phyloP scores from a whole-genome alignment of 2,113 vertebrate species.

The Oxygymnocypris stewartii region DNA sequence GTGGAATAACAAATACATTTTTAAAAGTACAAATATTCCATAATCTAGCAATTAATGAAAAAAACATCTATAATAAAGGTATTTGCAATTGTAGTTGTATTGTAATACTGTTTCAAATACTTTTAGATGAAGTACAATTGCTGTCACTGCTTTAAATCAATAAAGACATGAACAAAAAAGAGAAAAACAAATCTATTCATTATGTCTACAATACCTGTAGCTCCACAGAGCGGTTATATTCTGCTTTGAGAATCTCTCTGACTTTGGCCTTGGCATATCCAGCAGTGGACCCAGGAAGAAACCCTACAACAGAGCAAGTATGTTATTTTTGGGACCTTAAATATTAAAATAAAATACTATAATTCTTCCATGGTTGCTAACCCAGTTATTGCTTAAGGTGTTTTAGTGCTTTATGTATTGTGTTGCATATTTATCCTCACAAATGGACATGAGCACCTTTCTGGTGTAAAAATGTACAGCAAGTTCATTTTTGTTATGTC shows the following conservation, averaged over 20 bases:
- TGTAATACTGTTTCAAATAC: too few relatives aligned
- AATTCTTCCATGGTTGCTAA: not conserved
- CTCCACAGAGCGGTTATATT: slow-evolving; percentile 87
- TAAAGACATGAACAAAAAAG: not conserved
- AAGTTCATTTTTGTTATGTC: slow-evolving; percentile 43
- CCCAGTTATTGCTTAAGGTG: not conserved
- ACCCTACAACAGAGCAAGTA: slow-evolving; percentile 71
- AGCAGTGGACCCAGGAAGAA: slow-evolving; percentile 79
- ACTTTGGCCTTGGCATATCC: slow-evolving; percentile 86
- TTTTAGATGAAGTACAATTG: too few relatives aligned
- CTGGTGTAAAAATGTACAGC: not conserved
- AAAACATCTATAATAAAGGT: too few relatives aligned
- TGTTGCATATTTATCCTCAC: not conserved
- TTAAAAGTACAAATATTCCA: not conserved
- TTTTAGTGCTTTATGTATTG: not conserved
- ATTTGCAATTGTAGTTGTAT: too few relatives aligned
- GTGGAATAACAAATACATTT: not conserved
- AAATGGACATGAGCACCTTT: not conserved
- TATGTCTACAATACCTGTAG: slow-evolving; percentile 81
- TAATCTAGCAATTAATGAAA: not conserved
- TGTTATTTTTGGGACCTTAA: not conserved
- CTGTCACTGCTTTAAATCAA: too few relatives aligned
- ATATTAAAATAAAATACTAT: not conserved
- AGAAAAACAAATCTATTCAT: slow-evolving; percentile 32
- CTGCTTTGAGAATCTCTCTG: slow-evolving; percentile 81